Conservation (phyloP, 2,888 invertebrate species). For the Habrosyne pyritoides region DNA sequence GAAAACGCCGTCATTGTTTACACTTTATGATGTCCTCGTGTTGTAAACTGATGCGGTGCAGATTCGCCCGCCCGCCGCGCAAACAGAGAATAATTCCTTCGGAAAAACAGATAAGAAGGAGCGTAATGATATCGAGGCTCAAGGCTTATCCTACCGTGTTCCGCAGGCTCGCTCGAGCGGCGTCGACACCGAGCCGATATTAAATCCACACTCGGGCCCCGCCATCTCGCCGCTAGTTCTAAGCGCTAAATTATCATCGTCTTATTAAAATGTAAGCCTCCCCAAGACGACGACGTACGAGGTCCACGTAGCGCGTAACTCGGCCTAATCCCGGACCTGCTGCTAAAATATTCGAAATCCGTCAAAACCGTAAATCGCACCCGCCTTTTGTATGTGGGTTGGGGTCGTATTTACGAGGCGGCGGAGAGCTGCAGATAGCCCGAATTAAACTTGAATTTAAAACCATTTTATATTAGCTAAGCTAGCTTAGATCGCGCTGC, state of each 20-base stretch:
- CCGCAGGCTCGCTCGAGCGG: not conserved
- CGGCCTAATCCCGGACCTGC: slow-evolving; percentile 54
- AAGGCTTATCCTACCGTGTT: slow-evolving; percentile 28
- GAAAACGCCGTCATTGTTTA: slow-evolving; percentile 83
- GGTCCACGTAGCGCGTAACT: slow-evolving; percentile 54
- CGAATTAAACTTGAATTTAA: slow-evolving; percentile 84
- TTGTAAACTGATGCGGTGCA: slow-evolving; percentile 72
- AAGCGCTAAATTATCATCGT: slow-evolving; percentile 55
- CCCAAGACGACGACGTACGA: slow-evolving; percentile 36
- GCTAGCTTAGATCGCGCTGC: slow-evolving; percentile 83
- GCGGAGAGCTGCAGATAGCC: slow-evolving; percentile 76
- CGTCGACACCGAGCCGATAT: slow-evolving; percentile 24
- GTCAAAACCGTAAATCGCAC: slow-evolving; percentile 80
- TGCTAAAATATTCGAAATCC: slow-evolving; percentile 77
- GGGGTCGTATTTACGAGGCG: slow-evolving; percentile 70
- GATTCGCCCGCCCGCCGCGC: slow-evolving; percentile 48
- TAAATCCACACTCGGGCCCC: slow-evolving; percentile 21
- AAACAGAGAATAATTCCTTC: slow-evolving; percentile 47
- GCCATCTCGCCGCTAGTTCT: slow-evolving; percentile 32
- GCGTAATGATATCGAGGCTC: slow-evolving; percentile 22
- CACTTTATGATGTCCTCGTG: slow-evolving; percentile 80
- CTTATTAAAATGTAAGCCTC: slow-evolving; percentile 52
- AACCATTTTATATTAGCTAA: slow-evolving; percentile 84
- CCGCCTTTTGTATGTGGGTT: slow-evolving; percentile 72
- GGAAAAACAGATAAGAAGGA: slow-evolving; percentile 29